Percentiles rank a stretch among this genome's conserved stretches.
Conservation (phyloP, 2,113 vertebrate species). For the Heterochromis multidens region DNA sequence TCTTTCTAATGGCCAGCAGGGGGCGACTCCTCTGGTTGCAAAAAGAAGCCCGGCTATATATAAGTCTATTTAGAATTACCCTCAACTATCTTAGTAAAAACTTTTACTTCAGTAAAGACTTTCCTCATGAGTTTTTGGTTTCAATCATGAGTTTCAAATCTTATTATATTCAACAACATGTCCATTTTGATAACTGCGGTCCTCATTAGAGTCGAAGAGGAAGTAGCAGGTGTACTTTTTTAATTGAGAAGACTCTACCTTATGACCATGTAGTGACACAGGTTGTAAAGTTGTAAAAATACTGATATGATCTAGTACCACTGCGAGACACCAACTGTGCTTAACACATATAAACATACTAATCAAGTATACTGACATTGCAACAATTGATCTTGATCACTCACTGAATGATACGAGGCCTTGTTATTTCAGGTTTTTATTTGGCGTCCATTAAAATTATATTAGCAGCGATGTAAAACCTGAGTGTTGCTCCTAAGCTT, state of each 20-base stretch:
- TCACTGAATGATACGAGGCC: background rate
- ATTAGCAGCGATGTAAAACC: background rate
- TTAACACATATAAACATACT: background rate
- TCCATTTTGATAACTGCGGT: background rate
- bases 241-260: background rate
- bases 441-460: background rate
- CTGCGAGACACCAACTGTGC: background rate
- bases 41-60: background rate
- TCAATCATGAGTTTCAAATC: background rate
- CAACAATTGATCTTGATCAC: background rate
- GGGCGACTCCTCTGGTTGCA: background rate
- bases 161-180: background rate
- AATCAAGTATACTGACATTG: background rate
- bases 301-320: background rate
- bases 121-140: background rate
- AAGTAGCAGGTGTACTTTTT: background rate
- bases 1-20: background rate
- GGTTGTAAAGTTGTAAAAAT: background rate
- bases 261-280: background rate
- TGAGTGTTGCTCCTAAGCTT: background rate
- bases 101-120: background rate
- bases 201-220: background rate
- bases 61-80: background rate
- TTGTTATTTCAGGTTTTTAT: background rate
- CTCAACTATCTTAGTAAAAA: background rate